Evolutionary conservation across 2,113 vertebrate genomes (phyloP).

Genomic region (Acanthochromis polyacanthus): DNA sequence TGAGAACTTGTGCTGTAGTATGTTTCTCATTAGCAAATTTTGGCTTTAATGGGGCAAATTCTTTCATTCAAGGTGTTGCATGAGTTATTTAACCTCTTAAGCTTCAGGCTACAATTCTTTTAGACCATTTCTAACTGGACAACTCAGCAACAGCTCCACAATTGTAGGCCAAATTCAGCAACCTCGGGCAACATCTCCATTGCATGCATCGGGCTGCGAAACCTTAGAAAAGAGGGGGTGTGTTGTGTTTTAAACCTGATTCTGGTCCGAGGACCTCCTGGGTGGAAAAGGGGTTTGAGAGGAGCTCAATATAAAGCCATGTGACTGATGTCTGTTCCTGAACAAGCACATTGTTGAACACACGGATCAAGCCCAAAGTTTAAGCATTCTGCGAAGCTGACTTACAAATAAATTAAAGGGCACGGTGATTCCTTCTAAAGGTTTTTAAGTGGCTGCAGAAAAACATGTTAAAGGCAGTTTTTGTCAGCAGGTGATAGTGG

Average conservation of each 20-base stretch:
- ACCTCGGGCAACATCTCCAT: neutral
- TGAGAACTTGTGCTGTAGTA: no score
- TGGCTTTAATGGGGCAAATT: no score
- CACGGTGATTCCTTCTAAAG: neutral
- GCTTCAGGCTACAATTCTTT: neutral
- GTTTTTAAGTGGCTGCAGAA: neutral
- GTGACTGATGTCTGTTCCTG: neutral
- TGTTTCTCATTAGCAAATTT: no score
- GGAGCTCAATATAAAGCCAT: neutral
- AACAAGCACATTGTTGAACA: neutral
- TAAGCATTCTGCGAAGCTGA: neutral
- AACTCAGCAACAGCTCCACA: neutral
- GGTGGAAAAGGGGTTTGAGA: neutral
- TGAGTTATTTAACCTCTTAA: neutral
- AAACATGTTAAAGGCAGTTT: neutral
- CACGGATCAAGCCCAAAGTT: neutral
- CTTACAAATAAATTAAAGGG: neutral
- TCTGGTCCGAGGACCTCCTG: neutral
- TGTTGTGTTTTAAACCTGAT: neutral
- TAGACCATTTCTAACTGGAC: neutral
- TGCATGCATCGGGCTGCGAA: neutral
- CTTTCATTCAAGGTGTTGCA: neutral
- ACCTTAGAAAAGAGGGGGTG: neutral
- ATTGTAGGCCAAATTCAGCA: neutral
- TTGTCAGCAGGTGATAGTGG: neutral